Evolutionary conservation across 2,113 vertebrate species (phyloP).

Genomic region (Micronisus gabar): DNA sequence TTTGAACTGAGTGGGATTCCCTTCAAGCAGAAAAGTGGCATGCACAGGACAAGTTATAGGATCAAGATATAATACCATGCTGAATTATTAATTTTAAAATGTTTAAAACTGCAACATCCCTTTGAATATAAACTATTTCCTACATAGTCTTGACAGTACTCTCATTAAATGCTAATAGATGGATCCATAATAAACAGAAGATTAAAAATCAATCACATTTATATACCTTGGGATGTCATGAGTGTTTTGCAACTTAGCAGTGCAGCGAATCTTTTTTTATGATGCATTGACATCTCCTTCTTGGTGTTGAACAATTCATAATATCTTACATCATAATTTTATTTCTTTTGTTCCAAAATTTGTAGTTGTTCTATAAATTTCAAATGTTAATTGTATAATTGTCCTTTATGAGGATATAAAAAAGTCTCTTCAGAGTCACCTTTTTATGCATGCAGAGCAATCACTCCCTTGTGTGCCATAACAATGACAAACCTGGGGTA

Average conservation of each 20-base stretch:
- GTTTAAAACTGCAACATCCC: constrained; percentile 1
- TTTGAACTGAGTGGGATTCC: not conserved
- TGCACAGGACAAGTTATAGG: not conserved
- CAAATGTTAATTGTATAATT: not conserved
- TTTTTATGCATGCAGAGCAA: not conserved
- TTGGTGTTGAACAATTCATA: not conserved
- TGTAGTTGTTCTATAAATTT: not conserved
- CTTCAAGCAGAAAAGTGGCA: not conserved
- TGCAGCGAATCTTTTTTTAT: not conserved
- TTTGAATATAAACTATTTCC: constrained; percentile 32
- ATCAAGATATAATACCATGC: not conserved
- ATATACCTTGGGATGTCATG: not conserved
- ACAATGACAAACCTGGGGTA: not conserved
- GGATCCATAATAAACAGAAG: constrained; percentile 22
- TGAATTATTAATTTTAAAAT: constrained; percentile 19
- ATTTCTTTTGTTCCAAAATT: not conserved
- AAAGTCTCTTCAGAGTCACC: not conserved
- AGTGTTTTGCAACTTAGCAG: not conserved
- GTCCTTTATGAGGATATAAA: not conserved
- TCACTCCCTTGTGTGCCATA: not conserved
- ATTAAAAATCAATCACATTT: constrained; percentile 36
- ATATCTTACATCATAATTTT: not conserved
- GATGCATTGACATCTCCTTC: not conserved
- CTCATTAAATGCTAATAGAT: constrained; percentile 25
- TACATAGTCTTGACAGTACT: not conserved